Percentiles rank a stretch among this genome's conserved stretches.
These are phyloP conservation scores for Taurulus bubalis DNA, from an alignment of 2,113 vertebrate genomes.

Conservation along the genomic window DNA sequence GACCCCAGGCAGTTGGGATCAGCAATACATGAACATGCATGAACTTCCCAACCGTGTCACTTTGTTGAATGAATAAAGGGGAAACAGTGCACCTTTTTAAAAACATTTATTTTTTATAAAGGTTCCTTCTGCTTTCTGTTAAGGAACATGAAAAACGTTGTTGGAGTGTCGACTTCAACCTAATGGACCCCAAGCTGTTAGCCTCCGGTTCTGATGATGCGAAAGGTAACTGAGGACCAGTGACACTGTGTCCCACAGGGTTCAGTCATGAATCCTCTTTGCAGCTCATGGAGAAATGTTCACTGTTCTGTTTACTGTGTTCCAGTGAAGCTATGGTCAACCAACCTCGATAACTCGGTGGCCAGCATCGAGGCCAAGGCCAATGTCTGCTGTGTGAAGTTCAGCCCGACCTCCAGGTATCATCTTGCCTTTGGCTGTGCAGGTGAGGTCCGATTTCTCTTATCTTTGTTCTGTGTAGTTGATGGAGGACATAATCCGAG, in stretches of 20 bases:
- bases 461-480: background rate
- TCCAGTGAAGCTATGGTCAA: constrained; percentile 98
- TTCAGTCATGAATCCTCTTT: background rate
- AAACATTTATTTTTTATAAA: background rate
- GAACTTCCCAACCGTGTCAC: background rate
- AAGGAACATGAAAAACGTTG: constrained; percentile 99
- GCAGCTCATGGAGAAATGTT: background rate
- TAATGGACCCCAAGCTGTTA: constrained; percentile 99
- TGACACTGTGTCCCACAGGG: background rate
- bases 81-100: background rate
- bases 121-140: background rate
- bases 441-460: constrained; percentile 82
- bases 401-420: constrained; percentile 97
- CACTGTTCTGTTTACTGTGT: constrained; percentile 21
- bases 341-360: constrained; percentile 98
- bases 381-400: constrained; percentile 99
- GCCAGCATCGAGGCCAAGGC: constrained; percentile 99
- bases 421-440: constrained; percentile 99
- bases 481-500: background rate
- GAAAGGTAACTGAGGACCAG: constrained; percentile 87
- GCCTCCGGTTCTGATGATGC: constrained; percentile 99
- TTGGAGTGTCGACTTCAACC: constrained; percentile 99
- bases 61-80: background rate
- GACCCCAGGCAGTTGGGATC: too few relatives aligned
- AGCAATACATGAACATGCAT: background rate